These are phyloP conservation scores for Eilema griseolum DNA, from an alignment of 2,888 invertebrate genomes.

Conservation along the genomic window DNA sequence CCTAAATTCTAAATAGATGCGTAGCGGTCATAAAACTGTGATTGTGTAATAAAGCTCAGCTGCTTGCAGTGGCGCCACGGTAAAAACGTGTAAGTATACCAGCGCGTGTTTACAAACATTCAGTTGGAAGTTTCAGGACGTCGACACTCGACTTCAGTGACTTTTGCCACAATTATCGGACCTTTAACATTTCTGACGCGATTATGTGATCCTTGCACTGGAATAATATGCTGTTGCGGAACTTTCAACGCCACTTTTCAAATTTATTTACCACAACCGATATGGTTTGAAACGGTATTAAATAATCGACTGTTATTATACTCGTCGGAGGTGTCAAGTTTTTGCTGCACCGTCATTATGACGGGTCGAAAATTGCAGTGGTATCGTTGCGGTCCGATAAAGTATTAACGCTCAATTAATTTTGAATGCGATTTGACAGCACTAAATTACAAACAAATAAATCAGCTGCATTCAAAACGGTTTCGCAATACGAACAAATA, in stretches of 20 bases:
- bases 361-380: conserved; percentile 73
- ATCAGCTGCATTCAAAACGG: conserved; percentile 50
- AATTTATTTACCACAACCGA: conserved; percentile 65
- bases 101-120: conserved; percentile 77
- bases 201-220: conserved; percentile 53
- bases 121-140: conserved; percentile 54
- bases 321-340: conserved; percentile 70
- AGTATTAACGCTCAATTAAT: conserved; percentile 79
- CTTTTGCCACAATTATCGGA: conserved; percentile 57
- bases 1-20: conserved; percentile 66
- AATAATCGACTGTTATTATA: conserved; percentile 75
- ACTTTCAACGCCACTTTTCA: conserved; percentile 47
- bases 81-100: conserved; percentile 69
- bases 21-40: conserved; percentile 66
- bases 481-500: conserved; percentile 52
- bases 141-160: conserved; percentile 51
- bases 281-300: conserved; percentile 66
- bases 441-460: conserved; percentile 68
- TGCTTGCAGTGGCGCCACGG: conserved; percentile 67
- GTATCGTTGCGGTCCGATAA: conserved; percentile 68
- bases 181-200: conserved; percentile 58
- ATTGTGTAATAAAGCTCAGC: conserved; percentile 76
- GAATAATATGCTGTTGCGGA: conserved; percentile 47
- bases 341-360: conserved; percentile 80
- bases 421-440: conserved; percentile 79